Evolutionary conservation across 2,888 invertebrate genomes (phyloP), one percentile per base, ranked within the genome.

Genomic region (Julus scanicus): DNA sequence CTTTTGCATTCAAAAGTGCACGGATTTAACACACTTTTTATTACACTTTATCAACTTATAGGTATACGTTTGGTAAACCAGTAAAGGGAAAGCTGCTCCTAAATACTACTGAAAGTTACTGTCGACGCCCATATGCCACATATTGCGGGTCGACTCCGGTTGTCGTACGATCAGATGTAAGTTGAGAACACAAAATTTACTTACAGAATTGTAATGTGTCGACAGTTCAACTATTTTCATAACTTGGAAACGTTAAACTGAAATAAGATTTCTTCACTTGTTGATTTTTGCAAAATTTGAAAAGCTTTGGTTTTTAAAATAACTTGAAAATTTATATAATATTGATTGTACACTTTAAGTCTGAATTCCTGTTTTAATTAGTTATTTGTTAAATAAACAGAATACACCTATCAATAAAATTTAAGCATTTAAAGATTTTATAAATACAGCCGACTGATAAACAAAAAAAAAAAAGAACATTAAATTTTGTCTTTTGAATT

Each of bases 21-120:
- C 15, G 11, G 53, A 1, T 53, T 53, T 3, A 17, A 17, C 3
- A 3, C 57, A 83, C 1, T 13, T 39, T 83, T 84, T 37, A 48
- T 39, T 37, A 13, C 8, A 29, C 13, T 44, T 44, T 8, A 44
- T 44, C 44, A 63, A 57, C 63, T 29, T 86, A 29, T 1, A 90
- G 90, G 37, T 90, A 90, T 85, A 90, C 90, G 0, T 90, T 90
- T 88, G 89, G 89, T n/a, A 89, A 89, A 86, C 89, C 89, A 40
- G 89, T 89, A 2, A 89, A 89, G 80, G 89, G 89, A 13, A 53
- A 89, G 37, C 86, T 88, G 13, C 44, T 87, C 29, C 37, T 88
- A 11, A 84, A 87, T 40, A 48, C 86, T 57, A 88, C 86, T 44
- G 88, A 88, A 86, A 86, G 86, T 57, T 88, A 86, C 53, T 88